Conservation (phyloP, 2,113 vertebrate genomes). For the Motacilla alba region DNA sequence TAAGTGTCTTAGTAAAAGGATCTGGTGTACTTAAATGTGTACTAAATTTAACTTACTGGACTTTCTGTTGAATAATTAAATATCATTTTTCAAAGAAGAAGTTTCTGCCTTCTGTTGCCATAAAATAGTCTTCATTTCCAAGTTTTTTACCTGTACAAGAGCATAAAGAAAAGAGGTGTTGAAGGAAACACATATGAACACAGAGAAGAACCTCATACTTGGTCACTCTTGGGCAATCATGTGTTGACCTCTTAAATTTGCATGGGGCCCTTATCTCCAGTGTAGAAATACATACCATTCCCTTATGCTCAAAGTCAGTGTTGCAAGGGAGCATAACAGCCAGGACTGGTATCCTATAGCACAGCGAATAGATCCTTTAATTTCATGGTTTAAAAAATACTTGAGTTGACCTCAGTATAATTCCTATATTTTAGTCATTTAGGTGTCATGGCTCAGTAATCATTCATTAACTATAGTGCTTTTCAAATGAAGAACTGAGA, state of each 20-base stretch:
- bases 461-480: conserved; percentile 79
- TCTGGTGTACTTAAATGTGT: not conserved
- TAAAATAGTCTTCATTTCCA: not conserved
- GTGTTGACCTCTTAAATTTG: conserved; percentile 29
- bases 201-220: not conserved
- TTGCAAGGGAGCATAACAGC: conserved; percentile 24
- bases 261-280: not conserved
- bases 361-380: conserved; percentile 59
- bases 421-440: conserved; percentile 80
- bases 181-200: not conserved
- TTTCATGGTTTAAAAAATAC: conserved; percentile 79
- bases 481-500: conserved; percentile 76
- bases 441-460: conserved; percentile 77
- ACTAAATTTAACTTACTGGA: conserved; percentile 32
- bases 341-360: conserved; percentile 4
- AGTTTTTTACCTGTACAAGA: not conserved
- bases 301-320: conserved; percentile 29
- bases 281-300: not conserved
- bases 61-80: conserved; percentile 16
- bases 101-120: not conserved
- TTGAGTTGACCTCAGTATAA: conserved; percentile 76
- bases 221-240: not conserved
- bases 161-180: conserved; percentile 2
- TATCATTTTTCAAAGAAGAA: not conserved
- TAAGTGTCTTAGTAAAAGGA: not conserved